phyloP scores from a whole-genome alignment of 2,888 invertebrate genomes.

The Ochropacha duplaris region DNA sequence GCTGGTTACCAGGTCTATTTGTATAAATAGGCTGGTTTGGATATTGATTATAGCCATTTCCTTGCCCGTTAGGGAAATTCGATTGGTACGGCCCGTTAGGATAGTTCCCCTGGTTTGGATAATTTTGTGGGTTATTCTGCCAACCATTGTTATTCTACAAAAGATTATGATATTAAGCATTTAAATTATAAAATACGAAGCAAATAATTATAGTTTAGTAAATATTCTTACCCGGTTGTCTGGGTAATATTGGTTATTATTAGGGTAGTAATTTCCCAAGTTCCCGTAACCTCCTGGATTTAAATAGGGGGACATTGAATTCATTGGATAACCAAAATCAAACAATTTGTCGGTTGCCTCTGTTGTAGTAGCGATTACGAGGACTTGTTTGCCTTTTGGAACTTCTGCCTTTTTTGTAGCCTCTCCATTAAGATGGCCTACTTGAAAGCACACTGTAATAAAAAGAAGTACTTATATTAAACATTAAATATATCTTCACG shows the following conservation, averaged over 20 bases:
- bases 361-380: neutral
- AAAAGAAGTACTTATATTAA: neutral
- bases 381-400: neutral
- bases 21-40: neutral
- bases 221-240: slow-evolving; percentile 25
- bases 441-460: neutral
- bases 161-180: neutral
- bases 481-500: neutral
- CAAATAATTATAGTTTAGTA: neutral
- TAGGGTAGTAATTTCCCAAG: slow-evolving; percentile 37
- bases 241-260: slow-evolving; percentile 38
- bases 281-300: slow-evolving; percentile 36
- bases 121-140: neutral
- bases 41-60: neutral
- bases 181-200: neutral
- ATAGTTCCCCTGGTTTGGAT: neutral
- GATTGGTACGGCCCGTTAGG: neutral
- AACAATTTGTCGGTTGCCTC: neutral
- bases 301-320: slow-evolving; percentile 25
- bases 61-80: neutral
- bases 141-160: neutral
- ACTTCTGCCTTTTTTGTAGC: neutral
- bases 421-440: neutral
- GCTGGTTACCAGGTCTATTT: neutral
- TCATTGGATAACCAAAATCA: slow-evolving; percentile 8